Percentiles rank a stretch among this genome's conserved stretches.
Conservation (phyloP, 2,888 invertebrate genomes). For the Caenorhabditis panamensis region DNA sequence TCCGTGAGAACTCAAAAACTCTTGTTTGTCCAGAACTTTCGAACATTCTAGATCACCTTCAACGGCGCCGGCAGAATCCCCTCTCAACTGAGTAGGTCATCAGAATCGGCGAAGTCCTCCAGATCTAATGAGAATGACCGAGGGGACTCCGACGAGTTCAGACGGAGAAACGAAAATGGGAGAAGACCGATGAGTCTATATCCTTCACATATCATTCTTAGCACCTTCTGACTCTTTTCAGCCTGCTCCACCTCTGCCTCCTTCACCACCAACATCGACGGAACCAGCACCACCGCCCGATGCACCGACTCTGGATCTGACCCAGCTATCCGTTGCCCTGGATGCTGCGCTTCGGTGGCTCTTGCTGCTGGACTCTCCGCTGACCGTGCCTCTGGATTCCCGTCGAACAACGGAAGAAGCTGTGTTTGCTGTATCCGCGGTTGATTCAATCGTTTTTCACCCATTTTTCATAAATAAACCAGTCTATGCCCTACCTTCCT, state of each 20-base stretch:
- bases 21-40: not conserved
- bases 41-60: constrained; percentile 19
- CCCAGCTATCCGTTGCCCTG: constrained; percentile 29
- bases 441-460: constrained; percentile 7
- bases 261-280: constrained; percentile 53
- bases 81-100: constrained; percentile 27
- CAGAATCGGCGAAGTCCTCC: not conserved
- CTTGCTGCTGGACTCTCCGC: constrained; percentile 36
- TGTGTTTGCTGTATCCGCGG: constrained; percentile 52
- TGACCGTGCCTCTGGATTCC: constrained; percentile 51
- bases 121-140: too few species aligned
- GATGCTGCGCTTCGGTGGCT: constrained; percentile 51
- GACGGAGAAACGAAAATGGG: not conserved
- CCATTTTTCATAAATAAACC: not conserved
- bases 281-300: constrained; percentile 36
- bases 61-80: constrained; percentile 11
- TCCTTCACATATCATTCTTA: not conserved
- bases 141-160: too few species aligned
- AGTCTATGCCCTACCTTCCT: constrained; percentile 8
- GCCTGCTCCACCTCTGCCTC: constrained; percentile 45
- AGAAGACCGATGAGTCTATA: not conserved
- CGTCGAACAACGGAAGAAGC: constrained; percentile 51
- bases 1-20: constrained; percentile 12
- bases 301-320: constrained; percentile 35
- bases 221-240: constrained; percentile 10